Conservation (phyloP, 2,113 vertebrate genomes). For the Zosterops hypoxanthus region DNA sequence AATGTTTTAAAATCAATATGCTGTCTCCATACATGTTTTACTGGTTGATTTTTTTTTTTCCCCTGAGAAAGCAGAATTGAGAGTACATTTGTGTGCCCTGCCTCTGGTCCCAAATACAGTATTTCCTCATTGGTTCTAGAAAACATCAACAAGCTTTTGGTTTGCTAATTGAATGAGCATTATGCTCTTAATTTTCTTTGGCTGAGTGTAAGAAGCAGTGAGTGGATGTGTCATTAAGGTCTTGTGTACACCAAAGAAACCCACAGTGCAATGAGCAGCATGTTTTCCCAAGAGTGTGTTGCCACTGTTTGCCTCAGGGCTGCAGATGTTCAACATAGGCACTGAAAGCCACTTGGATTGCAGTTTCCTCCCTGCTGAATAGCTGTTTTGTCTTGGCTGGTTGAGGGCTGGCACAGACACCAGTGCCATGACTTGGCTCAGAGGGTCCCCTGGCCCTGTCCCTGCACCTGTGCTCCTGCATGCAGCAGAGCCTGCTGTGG, state of each 20-base stretch:
- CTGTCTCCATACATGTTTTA: neutral
- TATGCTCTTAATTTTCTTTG: neutral
- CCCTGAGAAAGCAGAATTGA: neutral
- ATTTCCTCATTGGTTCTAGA: neutral
- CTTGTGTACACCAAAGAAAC: neutral
- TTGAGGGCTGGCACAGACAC: neutral
- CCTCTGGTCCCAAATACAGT: neutral
- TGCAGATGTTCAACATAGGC: neutral
- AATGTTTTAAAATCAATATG: neutral
- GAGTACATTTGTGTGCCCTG: neutral
- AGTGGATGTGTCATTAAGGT: neutral
- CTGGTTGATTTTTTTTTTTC: neutral
- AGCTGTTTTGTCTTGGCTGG: neutral
- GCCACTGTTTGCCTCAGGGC: neutral
- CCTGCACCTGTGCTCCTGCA: accelerated
- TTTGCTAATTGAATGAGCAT: neutral
- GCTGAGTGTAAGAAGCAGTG: neutral
- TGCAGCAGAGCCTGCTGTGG: neutral
- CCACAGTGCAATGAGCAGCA: neutral
- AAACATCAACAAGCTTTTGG: neutral
- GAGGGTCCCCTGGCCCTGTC: neutral
- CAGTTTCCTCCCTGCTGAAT: neutral
- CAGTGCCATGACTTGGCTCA: neutral
- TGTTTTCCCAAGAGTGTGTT: neutral
- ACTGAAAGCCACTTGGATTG: neutral